phyloP scores from a whole-genome alignment of 2,113 vertebrate species.

The Hyla sarda region DNA sequence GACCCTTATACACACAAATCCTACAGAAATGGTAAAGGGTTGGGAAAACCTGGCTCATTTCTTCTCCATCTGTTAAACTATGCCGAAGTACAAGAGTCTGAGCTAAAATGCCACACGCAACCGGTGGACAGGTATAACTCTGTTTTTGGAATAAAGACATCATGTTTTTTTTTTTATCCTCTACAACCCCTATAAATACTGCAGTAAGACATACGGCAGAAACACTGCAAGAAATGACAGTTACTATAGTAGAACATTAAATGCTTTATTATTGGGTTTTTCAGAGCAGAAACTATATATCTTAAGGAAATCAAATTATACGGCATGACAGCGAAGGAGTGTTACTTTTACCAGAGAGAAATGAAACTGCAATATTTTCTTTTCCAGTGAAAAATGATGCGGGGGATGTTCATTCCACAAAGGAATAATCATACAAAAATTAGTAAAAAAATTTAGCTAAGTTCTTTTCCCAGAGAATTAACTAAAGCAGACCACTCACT shows the following conservation, averaged over 20 bases:
- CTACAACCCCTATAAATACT: not conserved
- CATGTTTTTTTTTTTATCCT: too few species aligned
- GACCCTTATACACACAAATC: too few species aligned
- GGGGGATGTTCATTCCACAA: conserved; percentile 64
- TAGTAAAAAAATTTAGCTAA: conserved; percentile 75
- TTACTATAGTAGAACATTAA: not conserved
- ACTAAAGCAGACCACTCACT: conserved; percentile 84
- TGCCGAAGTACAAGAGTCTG: too few species aligned
- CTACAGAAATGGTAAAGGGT: too few species aligned
- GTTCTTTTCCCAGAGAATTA: conserved; percentile 77
- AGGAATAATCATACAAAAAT: conserved; percentile 75
- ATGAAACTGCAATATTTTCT: conserved; percentile 59
- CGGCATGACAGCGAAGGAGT: conserved; percentile 40
- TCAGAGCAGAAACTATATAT: conserved; percentile 42
- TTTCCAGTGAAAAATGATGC: conserved; percentile 59
- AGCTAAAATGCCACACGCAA: not conserved
- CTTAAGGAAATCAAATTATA: conserved; percentile 54
- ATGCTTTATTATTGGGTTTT: conserved; percentile 23
- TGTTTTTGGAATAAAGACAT: too few species aligned
- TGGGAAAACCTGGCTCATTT: too few species aligned
- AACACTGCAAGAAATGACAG: conserved; percentile 18
- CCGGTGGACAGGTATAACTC: too few species aligned
- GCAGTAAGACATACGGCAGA: not conserved
- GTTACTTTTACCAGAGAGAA: conserved; percentile 60
- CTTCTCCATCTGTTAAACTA: too few species aligned